Conservation (phyloP, 2,888 invertebrate genomes). For the Tachina grossa region DNA sequence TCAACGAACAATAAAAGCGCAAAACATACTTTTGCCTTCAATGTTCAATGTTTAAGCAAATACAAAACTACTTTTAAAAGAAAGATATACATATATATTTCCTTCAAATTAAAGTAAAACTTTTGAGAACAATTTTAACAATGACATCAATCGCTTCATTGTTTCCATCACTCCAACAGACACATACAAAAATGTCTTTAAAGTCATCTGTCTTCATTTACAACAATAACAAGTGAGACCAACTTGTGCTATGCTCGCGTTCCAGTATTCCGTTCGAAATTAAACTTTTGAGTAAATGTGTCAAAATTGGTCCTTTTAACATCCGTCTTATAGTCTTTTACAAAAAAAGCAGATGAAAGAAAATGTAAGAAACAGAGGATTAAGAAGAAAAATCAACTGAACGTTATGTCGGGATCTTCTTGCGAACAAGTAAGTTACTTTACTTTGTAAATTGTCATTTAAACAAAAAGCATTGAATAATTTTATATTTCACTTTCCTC, state of each 20-base stretch:
- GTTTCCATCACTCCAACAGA: constrained; percentile 21
- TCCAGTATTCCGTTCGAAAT: not conserved
- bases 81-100: not conserved
- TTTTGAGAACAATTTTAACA: constrained; percentile 24
- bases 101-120: constrained; percentile 32
- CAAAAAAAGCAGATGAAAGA: not conserved
- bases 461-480: constrained; percentile 20
- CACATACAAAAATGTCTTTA: not conserved
- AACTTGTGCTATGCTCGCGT: not conserved
- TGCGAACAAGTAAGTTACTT: constrained; percentile 32
- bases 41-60: no score
- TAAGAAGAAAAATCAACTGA: not conserved
- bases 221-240: not conserved
- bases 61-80: no score
- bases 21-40: no score
- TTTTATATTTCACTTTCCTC: constrained; percentile 31
- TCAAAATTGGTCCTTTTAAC: constrained; percentile 2
- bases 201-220: not conserved
- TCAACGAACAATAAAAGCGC: no score
- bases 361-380: not conserved
- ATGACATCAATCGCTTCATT: constrained; percentile 37
- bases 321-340: not conserved
- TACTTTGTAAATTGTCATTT: constrained; percentile 23
- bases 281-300: not conserved
- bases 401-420: not conserved